phyloP scores from a whole-genome alignment of 2,888 invertebrate species.

The Amiota mariae region DNA sequence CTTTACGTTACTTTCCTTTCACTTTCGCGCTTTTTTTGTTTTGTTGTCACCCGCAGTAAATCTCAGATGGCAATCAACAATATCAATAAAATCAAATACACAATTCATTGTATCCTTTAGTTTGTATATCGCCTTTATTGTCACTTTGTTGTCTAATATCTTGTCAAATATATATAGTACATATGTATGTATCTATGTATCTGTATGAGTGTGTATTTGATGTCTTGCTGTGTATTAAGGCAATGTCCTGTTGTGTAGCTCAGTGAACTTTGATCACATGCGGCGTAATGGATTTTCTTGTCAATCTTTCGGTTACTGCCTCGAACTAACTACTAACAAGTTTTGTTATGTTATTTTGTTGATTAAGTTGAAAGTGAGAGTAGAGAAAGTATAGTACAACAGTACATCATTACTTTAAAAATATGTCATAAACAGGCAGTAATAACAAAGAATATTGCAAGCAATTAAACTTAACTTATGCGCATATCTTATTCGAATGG shows the following conservation, averaged over 20 bases:
- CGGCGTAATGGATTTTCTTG: neutral
- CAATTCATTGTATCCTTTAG: neutral
- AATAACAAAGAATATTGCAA: no score
- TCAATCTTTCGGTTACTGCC: no score
- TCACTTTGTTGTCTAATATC: neutral
- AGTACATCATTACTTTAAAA: conserved; percentile 5
- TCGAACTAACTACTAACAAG: neutral
- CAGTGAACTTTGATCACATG: conserved; percentile 22
- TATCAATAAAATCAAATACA: conserved; percentile 25
- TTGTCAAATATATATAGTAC: neutral
- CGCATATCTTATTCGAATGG: neutral
- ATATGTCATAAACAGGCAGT: conserved; percentile 14
- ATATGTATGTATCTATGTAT: neutral
- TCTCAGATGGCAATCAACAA: conserved; percentile 13
- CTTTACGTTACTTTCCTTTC: no score
- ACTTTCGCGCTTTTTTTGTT: neutral
- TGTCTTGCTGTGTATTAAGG: conserved; percentile 10
- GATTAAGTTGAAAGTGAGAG: neutral
- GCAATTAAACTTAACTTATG: neutral
- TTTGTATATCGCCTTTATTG: neutral
- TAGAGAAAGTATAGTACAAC: no score
- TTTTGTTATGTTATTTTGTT: neutral
- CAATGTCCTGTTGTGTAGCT: conserved; percentile 17
- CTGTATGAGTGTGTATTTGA: neutral
- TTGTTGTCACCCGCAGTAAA: neutral